phyloP scores from a whole-genome alignment of 1,140 invertebrate genomes.

The Drosophila bocki region DNA sequence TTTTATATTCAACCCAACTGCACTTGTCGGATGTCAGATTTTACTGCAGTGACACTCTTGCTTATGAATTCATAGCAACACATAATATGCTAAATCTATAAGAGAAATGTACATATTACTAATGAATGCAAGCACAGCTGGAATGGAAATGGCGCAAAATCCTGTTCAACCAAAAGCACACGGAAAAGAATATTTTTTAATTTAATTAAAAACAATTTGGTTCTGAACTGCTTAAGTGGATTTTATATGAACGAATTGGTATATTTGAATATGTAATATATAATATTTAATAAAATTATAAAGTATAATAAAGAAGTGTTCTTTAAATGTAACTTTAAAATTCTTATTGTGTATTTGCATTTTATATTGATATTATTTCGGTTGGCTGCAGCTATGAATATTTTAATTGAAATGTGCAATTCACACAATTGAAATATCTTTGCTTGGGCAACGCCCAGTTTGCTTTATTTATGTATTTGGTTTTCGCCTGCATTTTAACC shows the following conservation, averaged over 20 bases:
- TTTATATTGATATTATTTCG: constrained; percentile 13
- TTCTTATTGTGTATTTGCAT: neutral
- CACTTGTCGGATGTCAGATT: neutral
- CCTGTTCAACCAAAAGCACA: neutral
- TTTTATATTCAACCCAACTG: too few relatives aligned
- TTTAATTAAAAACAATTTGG: neutral
- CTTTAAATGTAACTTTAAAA: neutral
- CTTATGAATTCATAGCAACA: constrained; percentile 8
- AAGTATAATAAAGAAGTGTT: too few relatives aligned
- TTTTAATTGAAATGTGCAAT: constrained; percentile 55
- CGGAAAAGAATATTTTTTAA: neutral
- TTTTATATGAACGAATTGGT: too few relatives aligned
- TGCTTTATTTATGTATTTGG: constrained; percentile 44
- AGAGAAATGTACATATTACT: constrained; percentile 16
- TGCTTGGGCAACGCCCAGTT: neutral
- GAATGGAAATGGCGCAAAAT: constrained; percentile 11
- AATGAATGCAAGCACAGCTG: constrained; percentile 4
- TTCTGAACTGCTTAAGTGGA: neutral
- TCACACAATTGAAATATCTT: constrained; percentile 32
- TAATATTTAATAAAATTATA: neutral
- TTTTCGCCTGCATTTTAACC: constrained; percentile 62
- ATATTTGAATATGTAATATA: neutral
- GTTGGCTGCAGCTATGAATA: constrained; percentile 24
- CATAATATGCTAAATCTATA: constrained; percentile 12
- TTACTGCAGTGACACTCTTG: constrained; percentile 13